Percentiles rank a stretch among this genome's conserved stretches.
phyloP scores from a whole-genome alignment of 2,888 invertebrate genomes.

The Cyrtodaria siliqua region DNA sequence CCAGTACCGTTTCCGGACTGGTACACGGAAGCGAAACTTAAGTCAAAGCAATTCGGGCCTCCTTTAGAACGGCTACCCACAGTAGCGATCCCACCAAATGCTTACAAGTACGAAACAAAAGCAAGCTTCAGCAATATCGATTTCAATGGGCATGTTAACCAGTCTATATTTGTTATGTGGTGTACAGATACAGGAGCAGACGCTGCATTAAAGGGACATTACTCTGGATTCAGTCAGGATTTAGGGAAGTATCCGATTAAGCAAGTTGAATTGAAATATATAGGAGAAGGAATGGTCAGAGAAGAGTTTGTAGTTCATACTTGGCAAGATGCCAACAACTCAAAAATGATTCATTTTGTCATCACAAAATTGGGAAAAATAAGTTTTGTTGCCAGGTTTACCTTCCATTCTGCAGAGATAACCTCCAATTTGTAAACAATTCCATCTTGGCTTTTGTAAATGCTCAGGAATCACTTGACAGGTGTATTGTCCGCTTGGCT shows the following conservation, averaged over 20 bases:
- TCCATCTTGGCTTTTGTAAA: too few relatives aligned
- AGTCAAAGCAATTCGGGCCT: slow-evolving; percentile 19
- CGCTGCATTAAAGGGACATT: slow-evolving; percentile 50
- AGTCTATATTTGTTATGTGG: slow-evolving; percentile 61
- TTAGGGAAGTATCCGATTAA: slow-evolving; percentile 48
- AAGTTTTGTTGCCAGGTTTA: slow-evolving; percentile 47
- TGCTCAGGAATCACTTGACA: too few relatives aligned
- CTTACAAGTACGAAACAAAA: slow-evolving; percentile 28
- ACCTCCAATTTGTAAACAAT: slow-evolving; percentile 34
- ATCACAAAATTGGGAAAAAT: slow-evolving; percentile 34
- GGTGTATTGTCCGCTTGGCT: too few relatives aligned
- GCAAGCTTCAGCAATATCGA: slow-evolving; percentile 56
- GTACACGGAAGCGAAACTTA: slow-evolving; percentile 28
- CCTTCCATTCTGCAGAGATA: slow-evolving; percentile 20
- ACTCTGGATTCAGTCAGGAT: slow-evolving; percentile 37
- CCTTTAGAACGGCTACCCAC: slow-evolving; percentile 37
- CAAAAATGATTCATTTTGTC: slow-evolving; percentile 39
- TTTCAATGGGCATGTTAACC: slow-evolving; percentile 60
- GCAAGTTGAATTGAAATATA: slow-evolving; percentile 42
- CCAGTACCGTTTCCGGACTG: slow-evolving; percentile 51
- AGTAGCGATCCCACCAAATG: slow-evolving; percentile 28
- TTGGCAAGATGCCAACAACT: slow-evolving; percentile 46
- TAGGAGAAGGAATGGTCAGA: slow-evolving; percentile 53
- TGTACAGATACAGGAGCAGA: slow-evolving; percentile 61
- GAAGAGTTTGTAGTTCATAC: slow-evolving; percentile 46